These are phyloP conservation scores for Neuroscelio doddi DNA, from an alignment of 2,888 invertebrate genomes.

Conservation along the genomic window DNA sequence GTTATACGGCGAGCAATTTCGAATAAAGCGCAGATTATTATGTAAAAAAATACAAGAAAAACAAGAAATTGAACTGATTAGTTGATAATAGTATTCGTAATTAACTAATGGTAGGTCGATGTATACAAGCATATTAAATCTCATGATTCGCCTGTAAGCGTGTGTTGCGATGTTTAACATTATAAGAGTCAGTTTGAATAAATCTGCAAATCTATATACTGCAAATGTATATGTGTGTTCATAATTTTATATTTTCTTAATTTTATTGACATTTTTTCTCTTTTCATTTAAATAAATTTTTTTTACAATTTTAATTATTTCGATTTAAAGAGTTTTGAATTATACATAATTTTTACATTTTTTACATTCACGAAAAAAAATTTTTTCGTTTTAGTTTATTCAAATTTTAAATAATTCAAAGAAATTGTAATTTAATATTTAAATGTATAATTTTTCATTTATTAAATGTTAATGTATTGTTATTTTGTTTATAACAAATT, in stretches of 20 bases:
- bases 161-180: slow-evolving; percentile 52
- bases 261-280: too few relatives aligned
- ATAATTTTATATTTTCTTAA: too few relatives aligned
- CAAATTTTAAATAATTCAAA: too few relatives aligned
- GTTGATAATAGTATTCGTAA: slow-evolving; percentile 40
- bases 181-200: slow-evolving; percentile 51
- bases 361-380: too few relatives aligned
- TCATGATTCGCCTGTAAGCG: slow-evolving; percentile 47
- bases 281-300: too few relatives aligned
- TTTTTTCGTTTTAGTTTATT: too few relatives aligned
- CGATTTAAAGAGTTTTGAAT: too few relatives aligned
- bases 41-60: slow-evolving; percentile 20
- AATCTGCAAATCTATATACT: slow-evolving; percentile 47
- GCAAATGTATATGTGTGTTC: slow-evolving; percentile 6
- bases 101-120: slow-evolving; percentile 43
- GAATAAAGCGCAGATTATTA: slow-evolving; percentile 24
- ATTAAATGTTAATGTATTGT: slow-evolving; percentile 4
- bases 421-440: too few relatives aligned
- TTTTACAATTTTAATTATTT: too few relatives aligned
- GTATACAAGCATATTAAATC: slow-evolving; percentile 48
- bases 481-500: not conserved
- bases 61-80: slow-evolving; percentile 38
- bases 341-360: too few relatives aligned
- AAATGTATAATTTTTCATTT: not conserved
- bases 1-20: slow-evolving; percentile 8